Evolutionary conservation across 2,113 vertebrate genomes (phyloP), one percentile per base, ranked within the genome.

Genomic region (Tamias sibiricus): DNA sequence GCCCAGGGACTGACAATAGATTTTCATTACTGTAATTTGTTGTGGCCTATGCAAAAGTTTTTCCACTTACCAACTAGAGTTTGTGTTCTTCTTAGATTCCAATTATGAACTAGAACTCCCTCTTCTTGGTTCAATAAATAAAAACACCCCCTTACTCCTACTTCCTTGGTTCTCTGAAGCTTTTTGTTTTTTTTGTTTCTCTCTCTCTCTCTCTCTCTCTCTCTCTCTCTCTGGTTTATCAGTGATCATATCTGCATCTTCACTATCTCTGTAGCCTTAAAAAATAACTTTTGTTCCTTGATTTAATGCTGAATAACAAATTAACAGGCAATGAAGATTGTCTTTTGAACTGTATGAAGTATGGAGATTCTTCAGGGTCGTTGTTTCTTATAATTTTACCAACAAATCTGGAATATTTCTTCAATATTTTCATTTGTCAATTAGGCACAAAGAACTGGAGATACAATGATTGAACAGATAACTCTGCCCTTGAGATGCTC

Each of bases 131-230:
- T 91, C 44, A 83, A 57, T 37, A 62, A 62, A 62, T 4, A 84
- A 83, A 20, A 93, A 77, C 57, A 76, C 64, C 30, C 72, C 37
- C 86, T 93, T 80, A 68, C 80, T 49, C 24, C 26, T 8, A 68
- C 19, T 84, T 92, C 32, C 49, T 94, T 82, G 68, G 49, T 44
- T 93, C 75, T 52, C 26, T 77, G 44, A 93, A 93, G 13, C 75
- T 30, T 93, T 93, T 52, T n/a, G n/a, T n/a, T n/a, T n/a, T n/a
- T n/a, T n/a, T n/a, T n/a, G n/a, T n/a, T n/a, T n/a, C n/a, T n/a
- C n/a, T n/a, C n/a, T n/a, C n/a, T n/a, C n/a, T n/a, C n/a, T n/a
- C n/a, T n/a, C n/a, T n/a, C n/a, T n/a, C n/a, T n/a, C n/a, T n/a
- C n/a, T 69, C 40, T 75, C 35, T 68, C 19, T 71, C 19, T 71